Evolutionary conservation across 2,113 vertebrate genomes (phyloP).

Genomic region (Muntiacus muntjak): DNA sequence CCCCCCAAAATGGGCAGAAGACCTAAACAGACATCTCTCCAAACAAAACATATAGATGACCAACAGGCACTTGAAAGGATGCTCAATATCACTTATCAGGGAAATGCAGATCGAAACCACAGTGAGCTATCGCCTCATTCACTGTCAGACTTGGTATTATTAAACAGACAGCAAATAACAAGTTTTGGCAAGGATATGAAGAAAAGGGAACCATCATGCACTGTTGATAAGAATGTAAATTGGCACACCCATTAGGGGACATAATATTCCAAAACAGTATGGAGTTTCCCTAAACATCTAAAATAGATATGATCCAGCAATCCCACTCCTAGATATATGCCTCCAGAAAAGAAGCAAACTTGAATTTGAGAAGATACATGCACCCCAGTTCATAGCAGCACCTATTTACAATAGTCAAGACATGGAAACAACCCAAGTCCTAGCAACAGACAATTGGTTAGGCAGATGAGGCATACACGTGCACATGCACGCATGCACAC

Average conservation of each 20-base stretch:
- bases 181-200: not conserved
- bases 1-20: not conserved
- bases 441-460: not conserved
- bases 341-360: not conserved
- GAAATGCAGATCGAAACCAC: not conserved
- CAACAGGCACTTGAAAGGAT: not conserved
- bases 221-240: not conserved
- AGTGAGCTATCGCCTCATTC: not conserved
- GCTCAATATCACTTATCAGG: not conserved
- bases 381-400: not conserved
- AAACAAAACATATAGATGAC: not conserved
- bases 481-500: fast-evolving
- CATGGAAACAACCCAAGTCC: not conserved
- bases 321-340: not conserved
- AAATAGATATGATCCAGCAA: not conserved
- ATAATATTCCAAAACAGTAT: not conserved
- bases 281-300: not conserved
- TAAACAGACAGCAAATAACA: not conserved
- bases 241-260: not conserved
- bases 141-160: not conserved
- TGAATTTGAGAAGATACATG: not conserved
- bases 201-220: not conserved
- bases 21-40: not conserved
- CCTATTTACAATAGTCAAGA: not conserved
- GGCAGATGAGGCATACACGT: fast-evolving